Conservation (phyloP, 1,140 invertebrate species). For the Caenorhabditis inopinata region DNA sequence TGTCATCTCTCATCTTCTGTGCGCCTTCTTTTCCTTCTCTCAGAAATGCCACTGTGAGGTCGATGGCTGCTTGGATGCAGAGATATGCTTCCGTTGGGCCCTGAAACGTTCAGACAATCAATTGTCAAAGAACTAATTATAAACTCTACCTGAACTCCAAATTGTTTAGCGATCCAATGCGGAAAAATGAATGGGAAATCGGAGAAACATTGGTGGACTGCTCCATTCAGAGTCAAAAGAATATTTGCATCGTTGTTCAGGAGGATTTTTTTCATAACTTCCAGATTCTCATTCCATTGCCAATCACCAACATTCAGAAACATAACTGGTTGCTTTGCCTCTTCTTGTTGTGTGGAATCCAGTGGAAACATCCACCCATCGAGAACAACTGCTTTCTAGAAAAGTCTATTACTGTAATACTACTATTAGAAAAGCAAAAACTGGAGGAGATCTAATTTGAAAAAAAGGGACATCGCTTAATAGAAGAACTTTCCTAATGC, state of each 20-base stretch:
- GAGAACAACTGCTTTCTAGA: conserved; percentile 69
- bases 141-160: conserved; percentile 67
- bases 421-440: too few species aligned
- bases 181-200: conserved; percentile 68
- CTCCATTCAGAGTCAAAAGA: conserved; percentile 61
- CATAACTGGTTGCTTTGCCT: conserved; percentile 71
- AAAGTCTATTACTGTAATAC: too few species aligned
- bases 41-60: neutral
- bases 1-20: neutral
- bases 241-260: neutral
- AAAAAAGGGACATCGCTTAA: too few species aligned
- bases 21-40: neutral
- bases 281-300: conserved; percentile 72
- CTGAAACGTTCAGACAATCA: neutral
- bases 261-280: conserved; percentile 68
- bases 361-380: conserved; percentile 77
- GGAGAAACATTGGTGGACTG: conserved; percentile 68
- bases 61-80: neutral
- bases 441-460: too few species aligned
- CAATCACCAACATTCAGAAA: conserved; percentile 74
- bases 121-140: neutral
- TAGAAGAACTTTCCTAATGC: too few species aligned
- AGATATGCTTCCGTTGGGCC: neutral
- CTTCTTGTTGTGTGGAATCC: conserved; percentile 68
- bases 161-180: conserved; percentile 63